Base-by-base conservation (phyloP, 2,888 invertebrate genomes). In the Lissonota sp. region DNA sequence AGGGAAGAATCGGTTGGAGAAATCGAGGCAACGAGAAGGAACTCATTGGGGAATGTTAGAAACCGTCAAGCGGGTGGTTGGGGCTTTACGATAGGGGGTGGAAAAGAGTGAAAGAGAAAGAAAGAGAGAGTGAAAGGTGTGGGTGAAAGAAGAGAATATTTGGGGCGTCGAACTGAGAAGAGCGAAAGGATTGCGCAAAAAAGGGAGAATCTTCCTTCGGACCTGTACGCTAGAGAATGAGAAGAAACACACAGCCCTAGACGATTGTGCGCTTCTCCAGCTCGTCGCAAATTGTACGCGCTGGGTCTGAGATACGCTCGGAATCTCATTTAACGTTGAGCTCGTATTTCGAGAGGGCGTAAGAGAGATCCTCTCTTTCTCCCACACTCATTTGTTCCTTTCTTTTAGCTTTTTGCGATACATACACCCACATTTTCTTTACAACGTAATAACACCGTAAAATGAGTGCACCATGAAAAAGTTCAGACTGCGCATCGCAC, bases 261-360 rank as follows among this genome's bases (percentile, higher is more conserved):
- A 58, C 49, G 49, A 26, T 66, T 58, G 64, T 5, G 49, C 44
- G 12, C 57, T 66, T 57, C 72, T 49, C 69, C 57, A 67, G 80
- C 80, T 82, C 80, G 84, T 82, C 67, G 80, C 74, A 75, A 82
- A 84, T 81, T 78, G 81, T 81, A 82, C 82, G 70, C 76, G 83
- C 70, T 64, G 63, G 69, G 72, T 72, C 79, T 79, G 84, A 75
- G 84, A 83, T 84, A 82, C 80, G 74, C 74, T 79, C 63, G 80
- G 85, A 87, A 87, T 87, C 86, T 85, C 87, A 84, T 87, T 87
- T 86, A 83, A 80, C 82, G 83, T 80, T 83, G 86, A 86, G 84
- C 86, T 83, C 83, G 84, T 84, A 84, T 85, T 83, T 83, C 84
- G 79, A 82, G 81, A 74, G 58, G 75, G 67, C 78, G 79, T 80